These are phyloP conservation scores for Acanthurus lineatus DNA, from an alignment of 2,797 vertebrate species.

Conservation along the genomic window DNA sequence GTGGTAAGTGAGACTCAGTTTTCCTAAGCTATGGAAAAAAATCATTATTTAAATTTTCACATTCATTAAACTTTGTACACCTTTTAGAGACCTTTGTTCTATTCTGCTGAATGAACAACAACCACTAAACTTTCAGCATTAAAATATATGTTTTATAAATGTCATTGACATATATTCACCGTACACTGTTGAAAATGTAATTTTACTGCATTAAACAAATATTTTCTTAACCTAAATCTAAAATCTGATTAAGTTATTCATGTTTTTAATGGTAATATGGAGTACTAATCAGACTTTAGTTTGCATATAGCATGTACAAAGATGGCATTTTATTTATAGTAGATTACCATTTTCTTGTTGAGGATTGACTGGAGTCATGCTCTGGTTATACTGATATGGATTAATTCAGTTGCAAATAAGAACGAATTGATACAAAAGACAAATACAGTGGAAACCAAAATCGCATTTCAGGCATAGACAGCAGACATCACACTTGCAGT, in stretches of 20 bases:
- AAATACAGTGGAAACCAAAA: conserved; percentile 39
- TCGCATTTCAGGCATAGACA: conserved; percentile 37
- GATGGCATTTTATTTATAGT: conserved; percentile 14
- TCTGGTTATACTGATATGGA: conserved; percentile 25
- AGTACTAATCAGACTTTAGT: neutral
- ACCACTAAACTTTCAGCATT: neutral
- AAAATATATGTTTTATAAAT: neutral
- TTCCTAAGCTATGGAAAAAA: neutral
- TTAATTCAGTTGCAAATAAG: conserved; percentile 48
- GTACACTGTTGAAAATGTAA: neutral
- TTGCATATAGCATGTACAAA: neutral
- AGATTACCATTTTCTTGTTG: conserved; percentile 21
- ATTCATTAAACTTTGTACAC: neutral
- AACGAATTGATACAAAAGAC: conserved; percentile 41
- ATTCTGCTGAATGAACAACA: neutral
- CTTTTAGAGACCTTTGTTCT: neutral
- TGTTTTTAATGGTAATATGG: neutral
- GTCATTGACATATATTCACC: neutral
- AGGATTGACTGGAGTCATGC: conserved; percentile 21
- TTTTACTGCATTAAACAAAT: neutral
- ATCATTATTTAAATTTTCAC: neutral
- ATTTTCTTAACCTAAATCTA: neutral
- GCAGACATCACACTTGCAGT: conserved; percentile 54
- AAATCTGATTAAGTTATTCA: neutral
- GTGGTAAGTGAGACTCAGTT: neutral